phyloP scores from a whole-genome alignment of 2,113 vertebrate species.

The Pteropus alecto region DNA sequence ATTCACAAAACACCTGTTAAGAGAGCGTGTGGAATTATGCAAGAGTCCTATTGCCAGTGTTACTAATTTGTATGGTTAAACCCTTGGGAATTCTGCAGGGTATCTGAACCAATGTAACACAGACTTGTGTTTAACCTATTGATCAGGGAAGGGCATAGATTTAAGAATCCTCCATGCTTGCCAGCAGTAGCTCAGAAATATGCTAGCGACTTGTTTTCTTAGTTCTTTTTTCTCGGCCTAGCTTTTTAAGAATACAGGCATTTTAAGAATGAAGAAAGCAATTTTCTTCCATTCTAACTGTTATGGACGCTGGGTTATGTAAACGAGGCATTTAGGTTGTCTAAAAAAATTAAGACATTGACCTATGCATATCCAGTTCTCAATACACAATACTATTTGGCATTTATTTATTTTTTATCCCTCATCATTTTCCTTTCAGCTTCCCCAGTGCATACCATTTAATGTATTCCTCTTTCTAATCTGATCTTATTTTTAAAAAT shows the following conservation, averaged over 20 bases:
- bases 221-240: not conserved
- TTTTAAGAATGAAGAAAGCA: constrained; percentile 17
- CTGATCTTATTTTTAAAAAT: not conserved
- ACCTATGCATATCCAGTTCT: not conserved
- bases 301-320: not conserved
- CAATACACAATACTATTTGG: no score
- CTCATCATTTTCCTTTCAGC: not conserved
- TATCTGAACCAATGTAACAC: not conserved
- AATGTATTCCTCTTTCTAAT: not conserved
- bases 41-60: not conserved
- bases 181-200: not conserved
- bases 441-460: not conserved
- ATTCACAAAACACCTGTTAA: not conserved
- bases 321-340: not conserved
- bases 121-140: constrained; percentile 34
- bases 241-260: not conserved
- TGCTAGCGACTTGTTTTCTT: not conserved
- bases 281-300: not conserved
- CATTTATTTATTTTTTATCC: not conserved
- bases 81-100: not conserved
- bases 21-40: not conserved
- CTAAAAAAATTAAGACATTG: not conserved
- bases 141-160: not conserved
- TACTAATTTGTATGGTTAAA: constrained; percentile 32
- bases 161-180: not conserved